A percentile compares a stretch with the other conserved stretches of the same genome.
Evolutionary conservation across 2,888 invertebrate genomes (phyloP).

Genomic region (Agrilus biguttatus): DNA sequence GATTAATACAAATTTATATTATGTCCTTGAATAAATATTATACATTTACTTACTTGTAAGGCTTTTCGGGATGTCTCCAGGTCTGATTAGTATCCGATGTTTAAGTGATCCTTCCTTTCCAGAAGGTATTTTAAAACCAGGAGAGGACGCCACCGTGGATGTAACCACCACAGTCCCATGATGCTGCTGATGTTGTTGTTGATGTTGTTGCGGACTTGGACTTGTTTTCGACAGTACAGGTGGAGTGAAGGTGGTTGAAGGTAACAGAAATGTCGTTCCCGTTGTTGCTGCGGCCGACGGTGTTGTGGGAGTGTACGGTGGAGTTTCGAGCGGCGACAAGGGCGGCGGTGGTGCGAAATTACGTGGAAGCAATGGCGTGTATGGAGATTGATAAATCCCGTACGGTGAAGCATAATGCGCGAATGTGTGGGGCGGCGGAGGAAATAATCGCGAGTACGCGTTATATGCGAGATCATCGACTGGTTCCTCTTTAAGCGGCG

Average conservation of each 20-base stretch:
- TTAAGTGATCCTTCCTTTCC: slow-evolving; percentile 49
- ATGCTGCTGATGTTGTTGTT: slow-evolving; percentile 21
- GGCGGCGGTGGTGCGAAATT: slow-evolving; percentile 33
- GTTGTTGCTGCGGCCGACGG: slow-evolving; percentile 30
- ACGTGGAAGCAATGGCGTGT: slow-evolving; percentile 26
- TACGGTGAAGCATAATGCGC: slow-evolving; percentile 23
- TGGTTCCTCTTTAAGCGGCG: slow-evolving; percentile 26
- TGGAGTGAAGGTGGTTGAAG: slow-evolving; percentile 21
- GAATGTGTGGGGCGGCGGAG: slow-evolving; percentile 16
- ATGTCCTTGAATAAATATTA: no score
- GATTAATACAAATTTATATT: background rate
- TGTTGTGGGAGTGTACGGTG: slow-evolving; percentile 27
- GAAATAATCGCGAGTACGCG: slow-evolving; percentile 22
- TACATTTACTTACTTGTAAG: background rate
- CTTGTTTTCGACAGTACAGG: slow-evolving; percentile 27
- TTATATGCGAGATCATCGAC: slow-evolving; percentile 19
- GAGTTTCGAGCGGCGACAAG: slow-evolving; percentile 28
- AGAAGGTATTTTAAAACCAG: slow-evolving; percentile 34
- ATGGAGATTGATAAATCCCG: slow-evolving; percentile 33
- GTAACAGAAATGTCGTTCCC: slow-evolving; percentile 29
- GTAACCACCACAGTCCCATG: slow-evolving; percentile 24
- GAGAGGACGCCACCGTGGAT: slow-evolving; percentile 34
- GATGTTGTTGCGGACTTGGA: slow-evolving; percentile 19
- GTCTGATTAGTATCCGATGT: slow-evolving; percentile 43
- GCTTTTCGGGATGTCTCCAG: slow-evolving; percentile 22